Conservation (phyloP, 2,888 invertebrate genomes). For the Nephrotoma appendiculata region DNA sequence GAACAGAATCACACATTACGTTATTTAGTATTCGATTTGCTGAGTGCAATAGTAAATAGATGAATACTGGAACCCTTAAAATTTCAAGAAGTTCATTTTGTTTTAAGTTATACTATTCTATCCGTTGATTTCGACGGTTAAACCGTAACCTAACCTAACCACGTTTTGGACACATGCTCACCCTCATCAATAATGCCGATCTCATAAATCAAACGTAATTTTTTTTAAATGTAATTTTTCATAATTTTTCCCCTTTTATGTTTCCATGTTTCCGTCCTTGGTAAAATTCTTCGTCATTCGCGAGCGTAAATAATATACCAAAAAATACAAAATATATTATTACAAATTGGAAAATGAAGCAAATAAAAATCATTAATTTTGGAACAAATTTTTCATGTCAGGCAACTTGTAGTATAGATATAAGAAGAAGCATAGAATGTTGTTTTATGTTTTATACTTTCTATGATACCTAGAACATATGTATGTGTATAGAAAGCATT, state of each 20-base stretch:
- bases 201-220: background rate
- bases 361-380: background rate
- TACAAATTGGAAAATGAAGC: background rate
- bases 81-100: too few relatives aligned
- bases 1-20: too few relatives aligned
- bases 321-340: background rate
- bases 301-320: background rate
- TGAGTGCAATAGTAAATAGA: too few relatives aligned
- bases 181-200: background rate
- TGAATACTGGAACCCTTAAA: too few relatives aligned
- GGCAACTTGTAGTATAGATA: background rate
- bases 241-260: background rate
- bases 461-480: background rate
- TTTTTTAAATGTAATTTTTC: background rate
- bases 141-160: too few relatives aligned
- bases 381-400: background rate
- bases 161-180: background rate
- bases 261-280: background rate
- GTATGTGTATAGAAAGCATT: background rate
- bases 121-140: background rate
- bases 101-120: background rate
- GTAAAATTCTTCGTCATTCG: background rate
- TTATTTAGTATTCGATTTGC: too few relatives aligned
- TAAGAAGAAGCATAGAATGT: background rate
- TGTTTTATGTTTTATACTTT: background rate